phyloP scores from a whole-genome alignment of 2,888 invertebrate genomes.

The Venustoraphidia nigricollis region DNA sequence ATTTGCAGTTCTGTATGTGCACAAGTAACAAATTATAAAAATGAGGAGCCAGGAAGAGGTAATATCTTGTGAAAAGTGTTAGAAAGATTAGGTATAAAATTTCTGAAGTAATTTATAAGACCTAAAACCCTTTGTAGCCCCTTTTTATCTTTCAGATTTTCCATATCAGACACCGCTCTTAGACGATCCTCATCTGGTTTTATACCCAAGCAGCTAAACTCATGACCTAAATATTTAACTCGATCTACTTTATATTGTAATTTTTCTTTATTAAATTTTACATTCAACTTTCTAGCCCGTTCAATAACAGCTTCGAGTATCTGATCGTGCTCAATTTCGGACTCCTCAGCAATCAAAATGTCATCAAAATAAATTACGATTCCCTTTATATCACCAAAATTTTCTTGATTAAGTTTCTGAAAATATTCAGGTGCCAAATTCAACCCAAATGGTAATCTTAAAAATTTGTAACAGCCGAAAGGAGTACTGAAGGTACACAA shows the following conservation, averaged over 20 bases:
- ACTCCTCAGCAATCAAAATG: slow-evolving; percentile 8
- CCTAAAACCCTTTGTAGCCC: slow-evolving; percentile 7
- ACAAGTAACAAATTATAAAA: too few relatives aligned
- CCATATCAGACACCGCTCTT: slow-evolving; percentile 5
- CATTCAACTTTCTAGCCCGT: background rate
- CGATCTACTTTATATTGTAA: background rate
- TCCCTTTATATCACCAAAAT: slow-evolving; percentile 12
- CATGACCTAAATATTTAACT: slow-evolving; percentile 4
- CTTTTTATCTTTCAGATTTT: slow-evolving; percentile 6
- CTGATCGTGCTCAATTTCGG: slow-evolving; percentile 11
- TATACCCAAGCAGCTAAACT: background rate
- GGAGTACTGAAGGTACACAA: slow-evolving; percentile 11
- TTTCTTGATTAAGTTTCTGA: slow-evolving; percentile 1
- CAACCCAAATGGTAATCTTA: slow-evolving; percentile 10
- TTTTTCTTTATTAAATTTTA: slow-evolving; percentile 1
- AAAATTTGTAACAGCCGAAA: slow-evolving; percentile 11
- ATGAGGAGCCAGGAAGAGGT: too few relatives aligned
- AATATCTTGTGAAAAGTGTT: too few relatives aligned
- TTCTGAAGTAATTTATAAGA: slow-evolving; percentile 7
- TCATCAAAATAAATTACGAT: slow-evolving; percentile 11
- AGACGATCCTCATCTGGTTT: slow-evolving; percentile 3
- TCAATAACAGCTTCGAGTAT: slow-evolving; percentile 5
- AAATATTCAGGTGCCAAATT: too few relatives aligned
- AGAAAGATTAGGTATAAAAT: slow-evolving; percentile 7
- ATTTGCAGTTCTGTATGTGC: slow-evolving; percentile 3